Evolutionary conservation across 2,888 invertebrate genomes (phyloP), one percentile per base, ranked within the genome.

Genomic region (Mycogona germanica): DNA sequence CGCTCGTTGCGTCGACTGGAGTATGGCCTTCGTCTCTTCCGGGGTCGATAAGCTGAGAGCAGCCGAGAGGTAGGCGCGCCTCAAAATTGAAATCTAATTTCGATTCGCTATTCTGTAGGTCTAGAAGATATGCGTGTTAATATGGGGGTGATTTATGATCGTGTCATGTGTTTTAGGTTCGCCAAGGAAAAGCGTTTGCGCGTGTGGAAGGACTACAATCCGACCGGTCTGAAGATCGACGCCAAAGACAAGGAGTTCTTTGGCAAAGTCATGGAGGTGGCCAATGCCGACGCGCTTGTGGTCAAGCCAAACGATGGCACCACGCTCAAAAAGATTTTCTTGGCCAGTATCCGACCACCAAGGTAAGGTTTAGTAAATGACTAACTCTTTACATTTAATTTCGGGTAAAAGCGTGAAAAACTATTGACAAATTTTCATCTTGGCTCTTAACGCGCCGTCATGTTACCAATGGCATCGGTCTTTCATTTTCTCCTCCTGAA

Each of bases 311-410:
- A 79, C 26, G 86, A 84, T 66, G 85, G 84, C 35, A 12, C 12
- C 12, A 76, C 79, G 35, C 73, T 78, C 40, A 88, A 88, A 70
- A 98, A 97, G 72, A 81, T 98, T 44, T 97, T 96, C 74, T 75
- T 99, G 58, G 87, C 97, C 29, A 93, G 95, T 68, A 86, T 99
- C 66, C 79, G 96, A 62, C 88, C 96, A 49, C 97, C 96, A 35
- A 81, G 88, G 70, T 88, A 82, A 68, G 66, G 51, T 42, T 7
- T 14, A 25, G 26, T 37, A 17, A 73, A n/a, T n/a, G n/a, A n/a
- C n/a, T n/a, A n/a, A n/a, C n/a, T n/a, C n/a, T n/a, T n/a, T n/a
- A n/a, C n/a, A n/a, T n/a, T n/a, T n/a, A n/a, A n/a, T n/a, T n/a
- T n/a, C n/a, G n/a, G n/a, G n/a, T n/a, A n/a, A n/a, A n/a, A n/a